These are phyloP conservation scores for Pteronotus mesoamericanus DNA, from an alignment of 2,797 vertebrate genomes.

Conservation along the genomic window DNA sequence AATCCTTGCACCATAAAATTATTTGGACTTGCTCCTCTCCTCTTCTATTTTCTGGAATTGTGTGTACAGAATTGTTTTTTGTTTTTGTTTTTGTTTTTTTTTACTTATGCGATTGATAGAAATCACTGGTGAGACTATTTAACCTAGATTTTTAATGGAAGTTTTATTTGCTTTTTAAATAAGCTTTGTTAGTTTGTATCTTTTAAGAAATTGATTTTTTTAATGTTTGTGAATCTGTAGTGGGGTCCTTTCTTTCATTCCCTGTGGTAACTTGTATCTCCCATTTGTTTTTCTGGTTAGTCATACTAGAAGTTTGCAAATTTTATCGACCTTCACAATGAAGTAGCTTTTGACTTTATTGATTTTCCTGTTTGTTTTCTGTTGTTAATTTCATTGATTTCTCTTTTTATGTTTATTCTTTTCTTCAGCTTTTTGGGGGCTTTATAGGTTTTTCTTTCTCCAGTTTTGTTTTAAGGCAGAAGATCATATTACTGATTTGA, in stretches of 20 bases:
- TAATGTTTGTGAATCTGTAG: not conserved
- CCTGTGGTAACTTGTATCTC: not conserved
- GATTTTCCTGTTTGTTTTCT: not conserved
- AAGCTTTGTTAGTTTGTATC: not conserved
- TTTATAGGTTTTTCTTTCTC: not conserved
- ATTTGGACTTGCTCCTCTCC: not conserved
- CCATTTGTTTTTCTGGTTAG: not conserved
- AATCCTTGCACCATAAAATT: not conserved
- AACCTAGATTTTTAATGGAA: not conserved
- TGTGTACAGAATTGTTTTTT: not conserved
- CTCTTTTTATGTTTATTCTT: not conserved
- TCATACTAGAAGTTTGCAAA: not conserved
- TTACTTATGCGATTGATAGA: not conserved
- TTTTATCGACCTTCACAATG: not conserved
- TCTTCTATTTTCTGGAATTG: not conserved
- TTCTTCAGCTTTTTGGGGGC: not conserved
- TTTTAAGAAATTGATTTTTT: not conserved
- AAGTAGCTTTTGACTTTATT: not conserved
- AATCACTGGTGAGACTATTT: not conserved
- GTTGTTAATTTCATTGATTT: not conserved
- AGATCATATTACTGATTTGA: not conserved
- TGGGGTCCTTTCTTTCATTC: not conserved
- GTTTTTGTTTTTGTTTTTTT: no score
- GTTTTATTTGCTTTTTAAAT: not conserved
- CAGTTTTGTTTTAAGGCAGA: not conserved